Conservation (phyloP, 2,888 invertebrate genomes). For the Lomographa bimaculata region DNA sequence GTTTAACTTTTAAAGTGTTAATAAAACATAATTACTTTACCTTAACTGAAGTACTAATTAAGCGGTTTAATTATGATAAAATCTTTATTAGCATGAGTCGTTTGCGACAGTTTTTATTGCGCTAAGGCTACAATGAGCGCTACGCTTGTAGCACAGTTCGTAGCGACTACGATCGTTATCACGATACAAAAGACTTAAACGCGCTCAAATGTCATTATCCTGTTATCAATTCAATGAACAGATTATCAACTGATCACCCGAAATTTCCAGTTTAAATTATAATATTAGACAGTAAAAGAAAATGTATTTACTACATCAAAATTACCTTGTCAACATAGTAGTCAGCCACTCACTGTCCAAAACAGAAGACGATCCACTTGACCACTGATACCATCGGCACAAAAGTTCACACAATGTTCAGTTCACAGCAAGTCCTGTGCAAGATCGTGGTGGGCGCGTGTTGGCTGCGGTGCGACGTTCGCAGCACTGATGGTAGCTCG, state of each 20-base stretch:
- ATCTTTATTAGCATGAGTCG: no score
- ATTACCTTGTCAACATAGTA: conserved; percentile 62
- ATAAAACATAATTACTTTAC: no score
- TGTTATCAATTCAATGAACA: conserved; percentile 2
- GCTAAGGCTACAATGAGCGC: conserved; percentile 9
- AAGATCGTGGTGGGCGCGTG: conserved; percentile 24
- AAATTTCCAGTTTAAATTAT: background rate
- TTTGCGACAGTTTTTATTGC: conserved; percentile 1
- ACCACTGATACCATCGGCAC: conserved; percentile 62
- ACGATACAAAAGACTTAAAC: conserved; percentile 50
- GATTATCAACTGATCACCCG: background rate
- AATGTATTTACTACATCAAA: no score
- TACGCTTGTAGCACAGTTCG: conserved; percentile 29
- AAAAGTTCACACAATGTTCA: conserved; percentile 52
- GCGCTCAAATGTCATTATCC: conserved; percentile 17
- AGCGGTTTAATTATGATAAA: no score
- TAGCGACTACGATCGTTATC: conserved; percentile 43
- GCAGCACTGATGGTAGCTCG: conserved; percentile 49
- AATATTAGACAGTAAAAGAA: no score
- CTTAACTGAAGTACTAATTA: no score
- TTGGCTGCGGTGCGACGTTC: conserved; percentile 47
- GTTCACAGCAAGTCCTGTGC: conserved; percentile 36
- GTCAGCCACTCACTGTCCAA: conserved; percentile 52
- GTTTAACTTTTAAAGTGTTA: no score
- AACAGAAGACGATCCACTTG: conserved; percentile 50